Evolutionary conservation across 2,113 vertebrate species (phyloP).

Genomic region (Oenanthe oenanthe): DNA sequence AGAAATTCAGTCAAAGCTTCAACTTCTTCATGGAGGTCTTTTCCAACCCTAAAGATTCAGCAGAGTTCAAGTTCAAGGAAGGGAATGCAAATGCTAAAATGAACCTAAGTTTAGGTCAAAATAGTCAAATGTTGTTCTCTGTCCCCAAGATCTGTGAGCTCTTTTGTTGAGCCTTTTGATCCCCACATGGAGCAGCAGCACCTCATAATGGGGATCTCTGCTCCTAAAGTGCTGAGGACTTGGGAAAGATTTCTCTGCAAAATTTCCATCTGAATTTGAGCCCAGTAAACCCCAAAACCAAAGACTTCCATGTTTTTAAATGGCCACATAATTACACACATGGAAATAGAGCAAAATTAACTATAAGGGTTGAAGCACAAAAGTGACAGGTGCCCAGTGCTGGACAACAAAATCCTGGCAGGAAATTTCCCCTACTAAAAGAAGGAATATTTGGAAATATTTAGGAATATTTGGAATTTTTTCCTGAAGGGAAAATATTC

Average conservation of each 20-base stretch:
- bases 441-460: too few species aligned
- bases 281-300: not conserved
- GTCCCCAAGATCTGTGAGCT: rapidly evolving
- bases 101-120: not conserved
- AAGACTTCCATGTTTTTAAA: rapidly evolving
- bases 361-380: not conserved
- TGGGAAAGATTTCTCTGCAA: not conserved
- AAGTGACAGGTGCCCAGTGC: not conserved
- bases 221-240: not conserved
- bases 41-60: not conserved
- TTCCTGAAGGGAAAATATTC: not conserved
- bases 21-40: not conserved
- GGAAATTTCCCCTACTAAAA: not conserved
- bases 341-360: rapidly evolving
- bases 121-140: rapidly evolving
- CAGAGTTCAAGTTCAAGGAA: not conserved
- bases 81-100: not conserved
- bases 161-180: not conserved
- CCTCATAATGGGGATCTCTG: rapidly evolving
- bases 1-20: not conserved
- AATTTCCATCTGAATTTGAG: not conserved
- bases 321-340: rapidly evolving
- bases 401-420: not conserved
- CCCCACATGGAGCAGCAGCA: rapidly evolving
- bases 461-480: too few species aligned